A percentile compares a stretch with the other conserved stretches of the same genome.
Evolutionary conservation across 2,113 vertebrate genomes (phyloP).

Genomic region (Crotalus horridus): DNA sequence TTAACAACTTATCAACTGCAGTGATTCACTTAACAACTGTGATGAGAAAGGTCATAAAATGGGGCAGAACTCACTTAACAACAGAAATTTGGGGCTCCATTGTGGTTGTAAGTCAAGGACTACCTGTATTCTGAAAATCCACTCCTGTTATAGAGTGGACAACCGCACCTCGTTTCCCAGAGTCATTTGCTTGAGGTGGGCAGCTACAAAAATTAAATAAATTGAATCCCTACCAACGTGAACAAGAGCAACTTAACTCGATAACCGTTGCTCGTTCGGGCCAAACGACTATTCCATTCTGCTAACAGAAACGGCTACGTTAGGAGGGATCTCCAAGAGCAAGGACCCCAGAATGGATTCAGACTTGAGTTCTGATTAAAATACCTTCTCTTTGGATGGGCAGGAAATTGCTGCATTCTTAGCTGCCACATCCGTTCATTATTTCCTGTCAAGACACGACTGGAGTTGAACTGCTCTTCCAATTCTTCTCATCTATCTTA

Average conservation of each 20-base stretch:
- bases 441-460: background rate
- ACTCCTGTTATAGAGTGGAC: background rate
- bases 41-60: background rate
- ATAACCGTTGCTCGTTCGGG: rapidly evolving
- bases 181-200: background rate
- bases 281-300: background rate
- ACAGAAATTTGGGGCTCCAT: background rate
- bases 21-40: background rate
- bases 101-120: background rate
- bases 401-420: background rate
- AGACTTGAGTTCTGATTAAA: background rate
- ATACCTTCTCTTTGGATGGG: background rate
- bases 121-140: background rate
- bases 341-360: background rate
- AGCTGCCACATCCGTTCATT: background rate
- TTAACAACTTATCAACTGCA: background rate
- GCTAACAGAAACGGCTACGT: background rate
- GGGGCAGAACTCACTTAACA: background rate
- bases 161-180: background rate
- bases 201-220: background rate
- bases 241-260: background rate
- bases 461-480: background rate
- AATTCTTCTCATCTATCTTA: background rate
- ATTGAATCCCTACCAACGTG: background rate
- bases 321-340: background rate